A percentile compares a stretch with the other conserved stretches of the same genome.
Evolutionary conservation across 1,140 invertebrate genomes (phyloP).

Genomic region (Mesaphorura yosii): DNA sequence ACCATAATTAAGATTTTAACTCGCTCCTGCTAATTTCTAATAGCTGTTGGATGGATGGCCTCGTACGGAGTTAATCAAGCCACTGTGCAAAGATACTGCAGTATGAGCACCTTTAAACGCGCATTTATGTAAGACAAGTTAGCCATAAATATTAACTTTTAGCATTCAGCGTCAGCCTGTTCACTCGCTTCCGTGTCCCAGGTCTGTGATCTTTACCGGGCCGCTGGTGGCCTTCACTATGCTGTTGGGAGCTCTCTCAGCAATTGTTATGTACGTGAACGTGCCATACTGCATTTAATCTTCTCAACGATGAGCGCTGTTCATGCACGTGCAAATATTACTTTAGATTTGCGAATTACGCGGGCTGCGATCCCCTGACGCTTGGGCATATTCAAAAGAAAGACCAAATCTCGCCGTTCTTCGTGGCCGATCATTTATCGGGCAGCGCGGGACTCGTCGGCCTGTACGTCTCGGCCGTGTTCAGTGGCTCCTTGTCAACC

Average conservation of each 20-base stretch:
- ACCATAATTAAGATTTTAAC: too few relatives aligned
- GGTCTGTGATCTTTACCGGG: not conserved
- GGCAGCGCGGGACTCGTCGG: conserved; percentile 70
- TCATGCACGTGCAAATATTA: too few relatives aligned
- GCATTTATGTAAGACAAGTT: conserved; percentile 27
- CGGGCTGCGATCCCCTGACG: conserved; percentile 36
- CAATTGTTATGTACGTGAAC: not conserved
- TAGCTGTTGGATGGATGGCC: conserved; percentile 50
- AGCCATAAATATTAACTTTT: too few relatives aligned
- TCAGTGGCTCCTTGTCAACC: conserved; percentile 59
- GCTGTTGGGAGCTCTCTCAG: not conserved
- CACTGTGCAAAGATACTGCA: conserved; percentile 35
- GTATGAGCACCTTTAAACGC: conserved; percentile 30
- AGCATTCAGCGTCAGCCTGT: too few relatives aligned
- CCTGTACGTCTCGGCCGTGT: conserved; percentile 74
- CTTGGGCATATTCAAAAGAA: conserved; percentile 59
- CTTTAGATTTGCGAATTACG: too few relatives aligned
- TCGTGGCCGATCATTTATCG: conserved; percentile 70
- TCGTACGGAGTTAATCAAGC: conserved; percentile 46
- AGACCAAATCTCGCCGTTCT: conserved; percentile 73
- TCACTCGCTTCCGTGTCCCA: too few relatives aligned
- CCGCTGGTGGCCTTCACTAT: not conserved
- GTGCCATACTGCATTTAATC: too few relatives aligned
- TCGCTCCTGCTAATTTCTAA: too few relatives aligned
- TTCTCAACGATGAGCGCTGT: too few relatives aligned